Evolutionary conservation across 1,140 invertebrate genomes (phyloP), one percentile per base, ranked within the genome.

Genomic region (Dendrolimus punctatus): DNA sequence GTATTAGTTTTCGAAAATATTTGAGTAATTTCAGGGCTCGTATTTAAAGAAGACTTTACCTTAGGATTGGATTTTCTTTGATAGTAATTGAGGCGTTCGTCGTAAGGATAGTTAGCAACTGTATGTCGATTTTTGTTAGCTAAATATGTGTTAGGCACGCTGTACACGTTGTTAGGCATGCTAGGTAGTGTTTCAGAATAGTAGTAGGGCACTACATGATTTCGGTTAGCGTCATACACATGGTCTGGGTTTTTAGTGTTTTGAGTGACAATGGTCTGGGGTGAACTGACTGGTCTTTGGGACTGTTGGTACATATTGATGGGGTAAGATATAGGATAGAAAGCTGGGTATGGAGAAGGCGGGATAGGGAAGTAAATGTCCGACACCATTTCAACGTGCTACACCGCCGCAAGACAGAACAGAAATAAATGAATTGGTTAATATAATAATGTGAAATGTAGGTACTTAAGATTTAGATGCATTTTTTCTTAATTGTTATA

Each of bases 311-410:
- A 77, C 59, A 64, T 75, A 60, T 75, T 87, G 51, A 81, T 67
- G 9, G 83, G 84, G 60, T 82, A 85, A 55, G 80, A 87, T 9
- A 87, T 78, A 5, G 80, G 75, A 72, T 77, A 86, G 57, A 74
- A 85, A 57, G 77, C 76, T 39, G 78, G 73, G 57, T 74, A 75
- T 6, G 75, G 83, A 46, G 84, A 80, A 4, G 85, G 76, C 10
- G 80, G 76, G 54, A 79, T 79, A 46, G 85, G 88, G 68, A 83
- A 90, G 85, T 91, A 93, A 76, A 93, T 89, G 85, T 93, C 92
- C 85, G 92, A 92, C 87, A 92, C 90, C 89, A 93, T 90, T 88
- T 92, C 92, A 87, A 91, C 89, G 77, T 90, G 91, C 91, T 92
- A 91, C 66, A 83, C 76, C 76, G 67, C 67, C 62, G 77, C 72